Conservation (phyloP, 1,140 invertebrate genomes). For the Bombyx mandarina region DNA sequence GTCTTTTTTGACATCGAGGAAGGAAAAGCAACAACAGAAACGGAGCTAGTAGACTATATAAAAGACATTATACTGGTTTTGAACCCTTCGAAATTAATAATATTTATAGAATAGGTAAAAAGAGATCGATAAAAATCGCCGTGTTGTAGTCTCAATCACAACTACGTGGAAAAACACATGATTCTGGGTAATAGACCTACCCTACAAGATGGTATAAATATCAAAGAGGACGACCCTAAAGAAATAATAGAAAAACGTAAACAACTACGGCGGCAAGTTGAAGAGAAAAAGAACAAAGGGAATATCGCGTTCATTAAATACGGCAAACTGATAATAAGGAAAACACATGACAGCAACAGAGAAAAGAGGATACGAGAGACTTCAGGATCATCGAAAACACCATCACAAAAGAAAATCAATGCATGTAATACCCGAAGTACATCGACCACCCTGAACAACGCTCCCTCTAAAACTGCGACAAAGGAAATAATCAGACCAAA, state of each 20-base stretch:
- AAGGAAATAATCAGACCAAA: too few species aligned
- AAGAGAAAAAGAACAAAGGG: constrained; percentile 16
- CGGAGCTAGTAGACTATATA: constrained; percentile 8
- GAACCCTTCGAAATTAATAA: constrained; percentile 11
- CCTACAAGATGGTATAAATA: constrained; percentile 4
- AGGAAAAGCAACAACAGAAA: constrained; percentile 3
- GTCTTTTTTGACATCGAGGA: too few species aligned
- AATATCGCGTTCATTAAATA: constrained; percentile 15
- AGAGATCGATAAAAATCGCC: constrained; percentile 6
- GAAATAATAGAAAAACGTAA: constrained; percentile 15
- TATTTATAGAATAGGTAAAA: constrained; percentile 10
- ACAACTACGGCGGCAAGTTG: constrained; percentile 11
- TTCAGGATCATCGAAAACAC: constrained; percentile 9
- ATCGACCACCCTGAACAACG: too few species aligned
- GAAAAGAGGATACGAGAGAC: constrained; percentile 9
- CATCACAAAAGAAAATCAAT: constrained; percentile 7
- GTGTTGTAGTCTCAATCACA: constrained; percentile 6
- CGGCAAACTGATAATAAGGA: constrained; percentile 10
- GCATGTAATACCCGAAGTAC: neutral
- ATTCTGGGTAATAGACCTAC: constrained; percentile 10
- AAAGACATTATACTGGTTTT: neutral
- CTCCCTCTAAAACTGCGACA: too few species aligned
- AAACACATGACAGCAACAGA: constrained; percentile 7
- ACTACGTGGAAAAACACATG: constrained; percentile 10
- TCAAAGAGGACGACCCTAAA: constrained; percentile 17